These are phyloP conservation scores for Cariama cristata DNA, from an alignment of 2,113 vertebrate species.

Conservation along the genomic window DNA sequence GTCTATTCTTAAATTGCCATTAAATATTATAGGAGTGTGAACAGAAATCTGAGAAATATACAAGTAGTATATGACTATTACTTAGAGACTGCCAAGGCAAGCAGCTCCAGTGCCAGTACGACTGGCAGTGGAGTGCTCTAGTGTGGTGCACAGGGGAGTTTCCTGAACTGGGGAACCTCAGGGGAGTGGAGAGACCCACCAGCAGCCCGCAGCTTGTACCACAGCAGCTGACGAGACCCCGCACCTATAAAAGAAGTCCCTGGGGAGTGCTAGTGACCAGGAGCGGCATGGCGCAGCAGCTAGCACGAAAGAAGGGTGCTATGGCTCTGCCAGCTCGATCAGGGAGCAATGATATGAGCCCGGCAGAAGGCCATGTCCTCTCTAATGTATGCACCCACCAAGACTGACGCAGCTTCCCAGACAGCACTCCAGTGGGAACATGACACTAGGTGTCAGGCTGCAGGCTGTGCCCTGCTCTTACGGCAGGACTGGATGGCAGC, in stretches of 20 bases:
- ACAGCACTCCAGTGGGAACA: neutral
- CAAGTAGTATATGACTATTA: neutral
- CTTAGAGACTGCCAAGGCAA: neutral
- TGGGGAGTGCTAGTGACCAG: neutral
- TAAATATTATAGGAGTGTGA: neutral
- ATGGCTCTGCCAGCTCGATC: no score
- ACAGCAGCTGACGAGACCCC: neutral
- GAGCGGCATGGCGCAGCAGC: neutral
- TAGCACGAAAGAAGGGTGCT: no score
- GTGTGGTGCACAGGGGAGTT: rapidly evolving
- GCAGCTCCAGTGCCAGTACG: rapidly evolving
- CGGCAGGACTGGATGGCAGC: no score
- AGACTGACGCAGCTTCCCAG: neutral
- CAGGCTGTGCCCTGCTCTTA: neutral
- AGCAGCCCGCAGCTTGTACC: neutral
- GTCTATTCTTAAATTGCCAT: neutral
- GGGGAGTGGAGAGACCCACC: neutral
- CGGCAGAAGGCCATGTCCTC: neutral
- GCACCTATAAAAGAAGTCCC: neutral
- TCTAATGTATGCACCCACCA: no score
- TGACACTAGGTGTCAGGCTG: neutral
- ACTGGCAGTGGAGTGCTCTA: rapidly evolving
- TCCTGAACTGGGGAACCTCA: neutral
- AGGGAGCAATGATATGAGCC: neutral
- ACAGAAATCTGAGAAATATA: neutral